Conservation (phyloP, 2,113 vertebrate genomes). For the Cacatua alba region DNA sequence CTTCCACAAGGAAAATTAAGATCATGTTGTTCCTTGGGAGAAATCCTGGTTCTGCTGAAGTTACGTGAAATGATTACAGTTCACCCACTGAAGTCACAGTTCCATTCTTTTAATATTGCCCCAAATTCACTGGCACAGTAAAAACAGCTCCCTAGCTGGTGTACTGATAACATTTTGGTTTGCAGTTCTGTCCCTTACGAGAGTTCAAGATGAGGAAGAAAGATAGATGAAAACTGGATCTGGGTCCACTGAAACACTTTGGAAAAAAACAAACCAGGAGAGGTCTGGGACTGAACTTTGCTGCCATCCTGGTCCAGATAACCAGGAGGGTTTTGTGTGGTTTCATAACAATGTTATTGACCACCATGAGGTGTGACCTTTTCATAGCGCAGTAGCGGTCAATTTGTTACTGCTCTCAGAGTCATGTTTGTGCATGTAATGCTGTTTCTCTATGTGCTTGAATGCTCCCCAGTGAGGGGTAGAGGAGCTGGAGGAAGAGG, state of each 20-base stretch:
- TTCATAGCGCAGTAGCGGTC: background rate
- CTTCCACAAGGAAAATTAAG: background rate
- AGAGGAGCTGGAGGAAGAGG: background rate
- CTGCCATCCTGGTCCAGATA: background rate
- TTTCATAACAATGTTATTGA: constrained; percentile 38
- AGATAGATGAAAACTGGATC: background rate
- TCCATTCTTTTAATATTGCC: background rate
- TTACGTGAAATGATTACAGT: background rate
- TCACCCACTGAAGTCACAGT: background rate
- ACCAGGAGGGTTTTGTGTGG: background rate
- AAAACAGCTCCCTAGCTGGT: background rate
- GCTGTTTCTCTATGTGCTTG: background rate
- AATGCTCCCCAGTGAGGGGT: background rate
- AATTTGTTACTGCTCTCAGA: background rate
- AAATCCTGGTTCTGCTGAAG: background rate
- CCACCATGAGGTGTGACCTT: background rate
- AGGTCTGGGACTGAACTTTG: background rate
- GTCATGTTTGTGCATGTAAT: background rate
- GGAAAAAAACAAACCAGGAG: background rate
- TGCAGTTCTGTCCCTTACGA: background rate
- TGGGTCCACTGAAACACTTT: background rate
- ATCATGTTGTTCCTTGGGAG: background rate
- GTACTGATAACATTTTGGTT: background rate
- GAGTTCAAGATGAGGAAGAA: background rate
- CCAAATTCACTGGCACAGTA: background rate